These are phyloP conservation scores for Python bivittatus DNA, from an alignment of 2,113 vertebrate species.

Conservation along the genomic window DNA sequence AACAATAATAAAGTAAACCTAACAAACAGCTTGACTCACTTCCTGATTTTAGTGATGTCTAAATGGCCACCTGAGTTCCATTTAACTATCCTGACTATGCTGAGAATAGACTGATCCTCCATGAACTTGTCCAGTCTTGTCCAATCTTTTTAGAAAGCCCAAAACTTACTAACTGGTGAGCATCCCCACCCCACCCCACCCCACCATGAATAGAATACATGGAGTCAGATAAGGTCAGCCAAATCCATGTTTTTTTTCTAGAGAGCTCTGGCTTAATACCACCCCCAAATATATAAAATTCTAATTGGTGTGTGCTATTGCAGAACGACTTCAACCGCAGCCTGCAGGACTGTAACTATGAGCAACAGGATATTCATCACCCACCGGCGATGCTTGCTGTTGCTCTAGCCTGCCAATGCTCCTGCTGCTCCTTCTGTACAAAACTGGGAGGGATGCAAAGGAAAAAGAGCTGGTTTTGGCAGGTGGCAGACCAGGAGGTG, in stretches of 20 bases:
- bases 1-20: not conserved
- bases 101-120: not conserved
- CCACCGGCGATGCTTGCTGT: not conserved
- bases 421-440: conserved; percentile 7
- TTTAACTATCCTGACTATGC: not conserved
- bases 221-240: not conserved
- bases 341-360: conserved; percentile 10
- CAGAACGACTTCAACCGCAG: not conserved
- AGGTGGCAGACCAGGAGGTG: conserved; percentile 7
- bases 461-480: not conserved
- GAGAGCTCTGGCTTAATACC: not conserved
- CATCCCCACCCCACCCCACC: too few relatives aligned
- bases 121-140: not conserved
- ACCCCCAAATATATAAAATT: not conserved
- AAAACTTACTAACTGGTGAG: not conserved
- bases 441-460: not conserved
- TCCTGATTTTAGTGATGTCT: not conserved
- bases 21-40: not conserved
- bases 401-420: not conserved
- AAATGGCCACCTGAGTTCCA: not conserved
- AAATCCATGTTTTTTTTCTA: not conserved
- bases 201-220: not conserved
- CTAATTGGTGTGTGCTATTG: not conserved
- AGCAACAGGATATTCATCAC: conserved; percentile 16
- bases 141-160: not conserved